These are phyloP conservation scores for Arothron firmamentum DNA, from an alignment of 2,113 vertebrate genomes.

Conservation along the genomic window DNA sequence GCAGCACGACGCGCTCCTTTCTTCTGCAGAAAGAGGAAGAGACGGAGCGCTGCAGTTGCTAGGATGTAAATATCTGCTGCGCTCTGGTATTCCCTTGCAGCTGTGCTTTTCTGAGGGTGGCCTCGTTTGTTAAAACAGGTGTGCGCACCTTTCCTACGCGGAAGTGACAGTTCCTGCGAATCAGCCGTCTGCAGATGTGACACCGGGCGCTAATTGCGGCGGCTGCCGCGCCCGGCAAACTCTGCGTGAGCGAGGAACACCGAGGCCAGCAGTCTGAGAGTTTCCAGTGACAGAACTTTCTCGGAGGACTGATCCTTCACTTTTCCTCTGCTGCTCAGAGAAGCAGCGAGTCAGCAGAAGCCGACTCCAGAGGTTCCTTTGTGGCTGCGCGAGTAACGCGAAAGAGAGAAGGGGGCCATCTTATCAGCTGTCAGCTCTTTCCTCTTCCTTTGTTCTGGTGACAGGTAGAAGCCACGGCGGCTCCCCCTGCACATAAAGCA, in stretches of 20 bases:
- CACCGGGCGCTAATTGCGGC: constrained; percentile 30
- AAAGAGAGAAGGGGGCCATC: constrained; percentile 26
- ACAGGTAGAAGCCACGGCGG: constrained; percentile 46
- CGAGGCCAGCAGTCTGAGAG: constrained; percentile 12
- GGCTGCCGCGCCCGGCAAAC: constrained; percentile 14
- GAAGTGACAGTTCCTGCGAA: constrained; percentile 10
- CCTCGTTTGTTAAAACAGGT: not conserved
- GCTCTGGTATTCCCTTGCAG: too few species aligned
- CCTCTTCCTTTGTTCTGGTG: constrained; percentile 40
- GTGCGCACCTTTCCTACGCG: constrained; percentile 5
- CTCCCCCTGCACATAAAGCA: not conserved
- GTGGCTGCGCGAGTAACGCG: constrained; percentile 31
- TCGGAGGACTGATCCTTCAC: constrained; percentile 25
- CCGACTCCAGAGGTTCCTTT: constrained; percentile 30
- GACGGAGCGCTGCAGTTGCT: not conserved
- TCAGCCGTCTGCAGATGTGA: constrained; percentile 22
- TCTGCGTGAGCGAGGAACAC: constrained; percentile 11
- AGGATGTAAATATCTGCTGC: not conserved
- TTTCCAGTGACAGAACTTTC: constrained; percentile 38
- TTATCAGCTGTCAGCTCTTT: constrained; percentile 51
- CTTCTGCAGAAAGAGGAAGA: not conserved
- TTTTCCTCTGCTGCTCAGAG: constrained; percentile 26
- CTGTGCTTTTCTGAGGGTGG: not conserved
- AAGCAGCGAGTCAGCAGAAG: constrained; percentile 67
- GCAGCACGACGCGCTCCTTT: not conserved